Evolutionary conservation across 2,797 vertebrate genomes (phyloP), one percentile per base, ranked within the genome.

Genomic region (Lagodon rhomboides): DNA sequence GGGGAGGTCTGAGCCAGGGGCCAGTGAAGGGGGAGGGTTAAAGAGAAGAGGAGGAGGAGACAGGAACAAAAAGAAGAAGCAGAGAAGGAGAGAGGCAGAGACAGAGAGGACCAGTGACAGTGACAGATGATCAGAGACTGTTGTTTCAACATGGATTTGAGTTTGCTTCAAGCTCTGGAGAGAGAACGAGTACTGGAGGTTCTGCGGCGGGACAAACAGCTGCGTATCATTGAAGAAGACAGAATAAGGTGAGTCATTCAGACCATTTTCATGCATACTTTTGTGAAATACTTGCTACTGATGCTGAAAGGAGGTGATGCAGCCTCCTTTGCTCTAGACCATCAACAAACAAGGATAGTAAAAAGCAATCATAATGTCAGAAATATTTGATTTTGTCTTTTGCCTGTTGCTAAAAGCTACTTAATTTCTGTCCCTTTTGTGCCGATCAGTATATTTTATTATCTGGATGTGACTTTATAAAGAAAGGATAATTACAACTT

Each of bases 181-280:
- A 94, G 80, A 61, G 95, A 98, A 20, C 83, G 83, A 68, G 88
- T 99, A 53, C 90, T 99, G 71, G 94, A 97, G 74, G 98, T 99
- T 54, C 94, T 99, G 7, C 93, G 93, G 79, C 95, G 97, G 75
- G 98, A 99, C 84, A 96, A 93, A 85, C 82, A 91, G 12, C 89
- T 99, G 67, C 95, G 96, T 1, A 93, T 86, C 68, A 73, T 80
- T 0, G 98, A 99, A n/a, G 96, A 97, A 17, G 96, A 97, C 75
- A 92, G 98, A 85, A 93, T 97, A 89, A 96, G 97, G 98, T 98
- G 75, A 85, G 90, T 44, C 17, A 25, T 54, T 70, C 10, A 34
- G 0, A 22, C 23, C 22, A 5, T 1, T 16, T 67, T 49, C 6
- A 38, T 5, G 20, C 6, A 55, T 41, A 30, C 4, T 54, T 12